Percentiles rank a stretch among this genome's conserved stretches.
Conservation (phyloP, 2,888 invertebrate species). For the Emesis russula region DNA sequence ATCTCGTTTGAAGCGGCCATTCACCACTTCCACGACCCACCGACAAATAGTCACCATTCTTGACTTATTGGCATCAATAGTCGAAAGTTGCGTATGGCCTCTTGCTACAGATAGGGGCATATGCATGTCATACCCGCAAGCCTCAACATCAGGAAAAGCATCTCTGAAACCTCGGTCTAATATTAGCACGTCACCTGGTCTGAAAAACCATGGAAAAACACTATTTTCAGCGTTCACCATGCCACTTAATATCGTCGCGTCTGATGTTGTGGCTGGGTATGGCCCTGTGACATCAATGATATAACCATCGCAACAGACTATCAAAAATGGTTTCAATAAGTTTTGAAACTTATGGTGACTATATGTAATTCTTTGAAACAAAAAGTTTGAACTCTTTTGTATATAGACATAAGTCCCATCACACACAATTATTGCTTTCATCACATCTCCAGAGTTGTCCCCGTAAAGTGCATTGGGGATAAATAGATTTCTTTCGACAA, state of each 20-base stretch:
- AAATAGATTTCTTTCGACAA: conserved; percentile 55
- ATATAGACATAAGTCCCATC: conserved; percentile 78
- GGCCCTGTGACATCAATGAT: conserved; percentile 68
- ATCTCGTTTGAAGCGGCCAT: conserved; percentile 31
- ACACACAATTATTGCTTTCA: conserved; percentile 43
- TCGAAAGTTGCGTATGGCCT: conserved; percentile 25
- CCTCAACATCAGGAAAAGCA: conserved; percentile 22
- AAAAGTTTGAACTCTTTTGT: conserved; percentile 74
- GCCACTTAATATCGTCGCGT: conserved; percentile 47
- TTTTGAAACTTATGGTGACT: conserved; percentile 66
- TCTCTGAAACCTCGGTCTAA: conserved; percentile 26
- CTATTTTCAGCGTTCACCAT: conserved; percentile 37
- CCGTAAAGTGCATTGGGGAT: conserved; percentile 35
- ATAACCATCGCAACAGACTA: conserved; percentile 69
- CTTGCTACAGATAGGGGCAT: conserved; percentile 39
- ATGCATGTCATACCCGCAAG: conserved; percentile 36
- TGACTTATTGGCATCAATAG: conserved; percentile 32
- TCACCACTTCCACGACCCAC: conserved; percentile 29
- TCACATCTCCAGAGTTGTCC: conserved; percentile 29
- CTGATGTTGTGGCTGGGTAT: conserved; percentile 61
- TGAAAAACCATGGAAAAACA: conserved; percentile 22
- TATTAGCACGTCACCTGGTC: conserved; percentile 9
- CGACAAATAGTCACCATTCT: conserved; percentile 28
- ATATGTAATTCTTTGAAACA: conserved; percentile 74
- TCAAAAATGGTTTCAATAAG: conserved; percentile 65